A percentile compares a stretch with the other conserved stretches of the same genome.
Conservation (phyloP, 2,113 vertebrate genomes). For the Phaetusa simplex region DNA sequence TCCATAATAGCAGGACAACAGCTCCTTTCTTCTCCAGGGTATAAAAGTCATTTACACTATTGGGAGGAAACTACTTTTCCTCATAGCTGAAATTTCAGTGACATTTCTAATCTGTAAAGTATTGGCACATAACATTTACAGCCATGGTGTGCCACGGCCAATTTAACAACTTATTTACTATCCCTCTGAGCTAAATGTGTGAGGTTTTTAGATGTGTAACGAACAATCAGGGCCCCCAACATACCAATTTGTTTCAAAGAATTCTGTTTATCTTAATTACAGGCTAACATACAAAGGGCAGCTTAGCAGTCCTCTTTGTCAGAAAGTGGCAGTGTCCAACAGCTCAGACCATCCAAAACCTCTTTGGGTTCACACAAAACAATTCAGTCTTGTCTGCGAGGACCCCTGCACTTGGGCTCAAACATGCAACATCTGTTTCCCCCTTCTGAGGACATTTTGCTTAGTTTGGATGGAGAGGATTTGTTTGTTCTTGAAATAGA, state of each 20-base stretch:
- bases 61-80: background rate
- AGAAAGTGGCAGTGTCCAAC: background rate
- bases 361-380: background rate
- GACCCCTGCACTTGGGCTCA: background rate
- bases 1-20: background rate
- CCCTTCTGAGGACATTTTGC: background rate
- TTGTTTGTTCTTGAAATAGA: background rate
- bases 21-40: background rate
- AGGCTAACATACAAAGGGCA: background rate
- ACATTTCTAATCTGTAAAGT: background rate
- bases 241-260: background rate
- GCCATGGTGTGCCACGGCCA: background rate
- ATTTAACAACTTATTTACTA: background rate
- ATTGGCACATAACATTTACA: background rate
- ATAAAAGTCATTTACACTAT: background rate
- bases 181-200: background rate
- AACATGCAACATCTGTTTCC: background rate
- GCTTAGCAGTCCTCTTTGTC: background rate
- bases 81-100: background rate
- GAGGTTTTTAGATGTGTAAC: background rate
- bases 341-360: background rate
- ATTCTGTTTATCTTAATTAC: background rate
- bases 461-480: background rate
- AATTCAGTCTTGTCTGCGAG: background rate
- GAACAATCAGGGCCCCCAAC: background rate